A percentile compares a stretch with the other conserved stretches of the same genome.
Evolutionary conservation across 2,797 vertebrate species (phyloP).

Genomic region (Hirundo rustica): DNA sequence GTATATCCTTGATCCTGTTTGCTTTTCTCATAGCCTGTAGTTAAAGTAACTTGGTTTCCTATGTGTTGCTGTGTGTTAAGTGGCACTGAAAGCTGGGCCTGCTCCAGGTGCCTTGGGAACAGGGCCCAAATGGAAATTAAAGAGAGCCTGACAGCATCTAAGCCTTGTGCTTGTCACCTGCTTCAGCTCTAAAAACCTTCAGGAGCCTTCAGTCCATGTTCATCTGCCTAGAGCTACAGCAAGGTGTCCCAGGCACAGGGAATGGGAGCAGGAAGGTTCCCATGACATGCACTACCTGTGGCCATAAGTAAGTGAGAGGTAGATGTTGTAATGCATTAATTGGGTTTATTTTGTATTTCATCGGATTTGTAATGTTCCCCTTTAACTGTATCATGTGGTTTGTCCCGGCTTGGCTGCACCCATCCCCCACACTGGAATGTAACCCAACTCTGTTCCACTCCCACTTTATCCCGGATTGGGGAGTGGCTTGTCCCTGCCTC

Average conservation of each 20-base stretch:
- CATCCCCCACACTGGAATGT: too few relatives aligned
- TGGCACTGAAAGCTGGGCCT: background rate
- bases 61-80: background rate
- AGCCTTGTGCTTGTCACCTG: background rate
- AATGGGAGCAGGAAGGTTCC: background rate
- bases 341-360: too few relatives aligned
- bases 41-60: background rate
- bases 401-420: too few relatives aligned
- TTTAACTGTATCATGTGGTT: too few relatives aligned
- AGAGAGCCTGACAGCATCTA: background rate
- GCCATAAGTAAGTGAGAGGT: background rate
- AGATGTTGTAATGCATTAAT: background rate
- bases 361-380: too few relatives aligned
- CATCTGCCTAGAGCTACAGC: background rate
- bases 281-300: background rate
- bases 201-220: background rate
- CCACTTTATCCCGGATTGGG: too few relatives aligned
- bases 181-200: background rate
- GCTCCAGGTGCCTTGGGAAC: background rate
- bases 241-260: background rate
- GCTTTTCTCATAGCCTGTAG: conserved; percentile 1
- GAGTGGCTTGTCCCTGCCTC: too few relatives aligned
- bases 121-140: background rate
- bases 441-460: too few relatives aligned
- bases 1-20: conserved; percentile 12